phyloP scores from a whole-genome alignment of 1,140 invertebrate species.

The Trissolcus basalis region DNA sequence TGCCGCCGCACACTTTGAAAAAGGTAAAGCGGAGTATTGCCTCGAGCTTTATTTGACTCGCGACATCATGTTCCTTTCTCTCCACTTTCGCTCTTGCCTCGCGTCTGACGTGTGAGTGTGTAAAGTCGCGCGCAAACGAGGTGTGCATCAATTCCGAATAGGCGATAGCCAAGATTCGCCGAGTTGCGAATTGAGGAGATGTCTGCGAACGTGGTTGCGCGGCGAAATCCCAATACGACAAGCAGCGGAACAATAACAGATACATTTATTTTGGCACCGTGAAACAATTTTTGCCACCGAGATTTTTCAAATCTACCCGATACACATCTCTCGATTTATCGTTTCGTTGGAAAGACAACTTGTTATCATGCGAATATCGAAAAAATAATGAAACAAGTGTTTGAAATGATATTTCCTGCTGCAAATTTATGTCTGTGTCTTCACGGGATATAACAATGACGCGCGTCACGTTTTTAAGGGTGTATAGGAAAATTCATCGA shows the following conservation, averaged over 20 bases:
- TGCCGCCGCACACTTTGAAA: slow-evolving; percentile 32
- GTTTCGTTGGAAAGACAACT: too few species aligned
- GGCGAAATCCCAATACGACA: slow-evolving; percentile 27
- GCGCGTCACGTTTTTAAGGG: too few species aligned
- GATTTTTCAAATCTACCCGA: slow-evolving; percentile 21
- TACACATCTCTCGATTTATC: too few species aligned
- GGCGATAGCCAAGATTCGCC: slow-evolving; percentile 43
- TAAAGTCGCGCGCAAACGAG: slow-evolving; percentile 42
- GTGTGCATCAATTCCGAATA: slow-evolving; percentile 49
- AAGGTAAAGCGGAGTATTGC: slow-evolving; percentile 48
- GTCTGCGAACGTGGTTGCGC: slow-evolving; percentile 27
- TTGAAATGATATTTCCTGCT: too few species aligned
- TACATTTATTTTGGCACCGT: slow-evolving; percentile 26
- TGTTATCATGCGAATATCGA: too few species aligned
- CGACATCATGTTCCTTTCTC: slow-evolving; percentile 4
- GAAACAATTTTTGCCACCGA: slow-evolving; percentile 35
- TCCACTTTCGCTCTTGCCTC: slow-evolving; percentile 11
- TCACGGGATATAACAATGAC: too few species aligned
- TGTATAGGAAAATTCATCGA: too few species aligned
- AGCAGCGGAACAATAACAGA: slow-evolving; percentile 19
- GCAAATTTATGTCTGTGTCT: too few species aligned
- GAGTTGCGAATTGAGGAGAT: slow-evolving; percentile 36
- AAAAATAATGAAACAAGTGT: too few species aligned
- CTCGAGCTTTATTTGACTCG: slow-evolving; percentile 52
- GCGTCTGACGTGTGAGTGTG: slow-evolving; percentile 21